Conservation (phyloP, 2,113 vertebrate species). For the Hemibagrus wyckioides region DNA sequence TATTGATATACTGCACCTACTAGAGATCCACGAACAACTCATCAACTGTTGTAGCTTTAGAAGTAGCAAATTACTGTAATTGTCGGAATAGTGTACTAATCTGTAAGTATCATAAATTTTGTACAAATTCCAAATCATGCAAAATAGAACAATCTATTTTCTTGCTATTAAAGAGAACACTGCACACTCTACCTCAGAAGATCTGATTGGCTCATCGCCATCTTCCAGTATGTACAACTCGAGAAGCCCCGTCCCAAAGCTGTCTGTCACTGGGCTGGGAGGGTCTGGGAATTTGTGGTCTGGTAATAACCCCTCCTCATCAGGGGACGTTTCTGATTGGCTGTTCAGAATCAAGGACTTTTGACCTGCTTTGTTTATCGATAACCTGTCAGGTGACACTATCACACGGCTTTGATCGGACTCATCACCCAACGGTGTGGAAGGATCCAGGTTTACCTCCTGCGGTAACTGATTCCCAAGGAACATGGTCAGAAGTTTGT, state of each 20-base stretch:
- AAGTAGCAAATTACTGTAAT: background rate
- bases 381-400: conserved; percentile 48
- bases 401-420: conserved; percentile 58
- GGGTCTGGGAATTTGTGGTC: conserved; percentile 4
- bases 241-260: conserved; percentile 62
- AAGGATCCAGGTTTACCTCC: conserved; percentile 63
- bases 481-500: conserved; percentile 61
- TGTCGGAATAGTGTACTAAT: background rate
- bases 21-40: background rate
- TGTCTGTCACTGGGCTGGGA: conserved; percentile 23
- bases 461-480: conserved; percentile 42
- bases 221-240: conserved; percentile 88
- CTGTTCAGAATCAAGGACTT: background rate
- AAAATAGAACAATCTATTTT: background rate
- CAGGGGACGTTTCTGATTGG: conserved; percentile 9
- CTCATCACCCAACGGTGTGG: conserved; percentile 58
- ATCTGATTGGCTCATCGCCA: conserved; percentile 52
- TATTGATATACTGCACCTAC: rapidly evolving
- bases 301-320: conserved; percentile 8
- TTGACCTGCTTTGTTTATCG: conserved; percentile 39
- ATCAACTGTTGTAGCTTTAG: background rate
- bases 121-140: background rate
- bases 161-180: conserved; percentile 35
- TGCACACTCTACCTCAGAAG: conserved; percentile 78
- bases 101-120: background rate